Conservation (phyloP, 2,888 invertebrate species). For the Stenodema calcarata region DNA sequence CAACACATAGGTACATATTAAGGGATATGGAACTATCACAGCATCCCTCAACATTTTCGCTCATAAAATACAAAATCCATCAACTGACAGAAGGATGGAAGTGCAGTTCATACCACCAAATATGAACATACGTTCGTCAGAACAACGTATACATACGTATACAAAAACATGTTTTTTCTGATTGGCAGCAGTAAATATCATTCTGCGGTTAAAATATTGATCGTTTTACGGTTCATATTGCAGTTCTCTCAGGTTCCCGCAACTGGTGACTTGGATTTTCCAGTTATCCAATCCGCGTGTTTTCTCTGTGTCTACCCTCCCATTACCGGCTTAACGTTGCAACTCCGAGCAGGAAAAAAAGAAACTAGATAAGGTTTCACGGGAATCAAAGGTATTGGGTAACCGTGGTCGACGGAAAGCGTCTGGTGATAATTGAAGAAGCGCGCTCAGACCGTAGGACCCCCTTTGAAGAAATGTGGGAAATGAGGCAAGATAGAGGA, state of each 20-base stretch:
- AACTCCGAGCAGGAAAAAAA: background rate
- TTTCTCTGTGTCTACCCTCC: background rate
- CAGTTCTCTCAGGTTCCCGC: background rate
- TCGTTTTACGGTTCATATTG: too few relatives aligned
- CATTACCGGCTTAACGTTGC: background rate
- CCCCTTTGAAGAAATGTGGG: background rate
- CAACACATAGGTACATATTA: too few relatives aligned
- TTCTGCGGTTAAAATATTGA: too few relatives aligned
- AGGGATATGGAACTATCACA: too few relatives aligned
- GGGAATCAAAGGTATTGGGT: background rate
- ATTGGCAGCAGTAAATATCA: too few relatives aligned
- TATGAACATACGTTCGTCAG: too few relatives aligned
- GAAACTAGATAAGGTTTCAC: background rate
- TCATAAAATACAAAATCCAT: too few relatives aligned
- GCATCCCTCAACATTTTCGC: too few relatives aligned
- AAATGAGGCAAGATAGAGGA: background rate
- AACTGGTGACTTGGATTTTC: background rate
- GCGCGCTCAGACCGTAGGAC: background rate
- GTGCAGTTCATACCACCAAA: too few relatives aligned
- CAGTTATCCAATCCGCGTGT: background rate
- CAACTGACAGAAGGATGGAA: too few relatives aligned
- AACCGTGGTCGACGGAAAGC: constrained; percentile 9
- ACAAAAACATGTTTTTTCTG: too few relatives aligned
- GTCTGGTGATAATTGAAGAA: constrained; percentile 33
- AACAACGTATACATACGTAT: too few relatives aligned